A percentile compares a stretch with the other conserved stretches of the same genome.
phyloP scores from a whole-genome alignment of 2,113 vertebrate species.

The Gracilinanus agilis region DNA sequence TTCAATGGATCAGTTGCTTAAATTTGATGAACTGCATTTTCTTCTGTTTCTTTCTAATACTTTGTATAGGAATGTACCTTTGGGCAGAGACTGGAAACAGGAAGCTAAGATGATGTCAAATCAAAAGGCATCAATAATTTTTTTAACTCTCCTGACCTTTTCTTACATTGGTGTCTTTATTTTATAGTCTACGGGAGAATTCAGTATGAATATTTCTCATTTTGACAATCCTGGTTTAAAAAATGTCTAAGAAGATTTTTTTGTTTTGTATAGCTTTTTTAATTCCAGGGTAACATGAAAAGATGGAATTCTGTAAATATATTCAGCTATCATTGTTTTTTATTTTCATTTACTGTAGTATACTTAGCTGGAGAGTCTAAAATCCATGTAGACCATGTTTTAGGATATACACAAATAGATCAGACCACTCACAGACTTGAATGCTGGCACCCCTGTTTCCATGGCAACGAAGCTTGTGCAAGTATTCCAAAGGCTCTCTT shows the following conservation, averaged over 20 bases:
- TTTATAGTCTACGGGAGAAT: neutral
- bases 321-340: slow-evolving; percentile 47
- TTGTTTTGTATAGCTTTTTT: slow-evolving; percentile 52
- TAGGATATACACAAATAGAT: slow-evolving; percentile 75
- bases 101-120: neutral
- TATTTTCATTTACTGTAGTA: slow-evolving; percentile 47
- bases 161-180: neutral
- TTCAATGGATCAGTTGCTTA: neutral
- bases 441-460: slow-evolving; percentile 75
- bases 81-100: neutral
- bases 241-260: neutral
- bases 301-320: slow-evolving; percentile 65
- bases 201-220: neutral
- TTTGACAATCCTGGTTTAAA: slow-evolving; percentile 30
- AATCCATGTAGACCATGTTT: slow-evolving; percentile 52
- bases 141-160: neutral
- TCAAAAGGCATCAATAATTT: neutral
- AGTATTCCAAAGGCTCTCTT: slow-evolving; percentile 69
- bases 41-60: neutral
- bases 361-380: slow-evolving; percentile 54
- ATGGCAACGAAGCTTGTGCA: slow-evolving; percentile 78
- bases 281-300: slow-evolving; percentile 49
- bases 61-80: neutral
- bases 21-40: neutral
- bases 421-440: slow-evolving; percentile 66